Conservation (phyloP, 1,140 invertebrate species). For the Drosophila arizonae region DNA sequence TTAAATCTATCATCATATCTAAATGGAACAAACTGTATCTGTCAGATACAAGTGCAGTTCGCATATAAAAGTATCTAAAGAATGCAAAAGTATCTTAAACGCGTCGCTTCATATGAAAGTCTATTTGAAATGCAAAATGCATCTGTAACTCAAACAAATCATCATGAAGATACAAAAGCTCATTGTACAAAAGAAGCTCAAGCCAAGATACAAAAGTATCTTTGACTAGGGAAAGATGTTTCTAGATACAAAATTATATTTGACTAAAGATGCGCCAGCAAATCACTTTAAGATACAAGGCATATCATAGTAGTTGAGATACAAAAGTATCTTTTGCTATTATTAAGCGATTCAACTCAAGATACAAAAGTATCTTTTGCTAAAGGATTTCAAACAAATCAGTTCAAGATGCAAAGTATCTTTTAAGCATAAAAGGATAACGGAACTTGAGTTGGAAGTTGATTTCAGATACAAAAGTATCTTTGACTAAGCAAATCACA, state of each 20-base stretch:
- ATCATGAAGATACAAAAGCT: not conserved
- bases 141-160: not conserved
- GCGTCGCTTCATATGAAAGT: not conserved
- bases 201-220: conserved; percentile 1
- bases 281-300: not conserved
- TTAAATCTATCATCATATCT: too few species aligned
- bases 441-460: too few species aligned
- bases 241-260: conserved; percentile 1
- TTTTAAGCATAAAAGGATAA: too few species aligned
- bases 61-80: not conserved
- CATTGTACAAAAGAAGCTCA: too few species aligned
- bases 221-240: not conserved
- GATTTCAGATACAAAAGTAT: too few species aligned
- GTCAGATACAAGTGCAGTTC: too few species aligned
- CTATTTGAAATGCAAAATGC: not conserved
- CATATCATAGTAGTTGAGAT: not conserved
- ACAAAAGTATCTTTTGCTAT: conserved; percentile 10
- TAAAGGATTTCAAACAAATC: not conserved
- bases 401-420: conserved; percentile 3
- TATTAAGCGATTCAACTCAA: not conserved
- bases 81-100: not conserved
- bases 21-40: too few species aligned
- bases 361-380: conserved; percentile 13
- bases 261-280: not conserved
- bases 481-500: not conserved